Evolutionary conservation across 2,113 vertebrate species (phyloP).

Genomic region (Channa maculata): DNA sequence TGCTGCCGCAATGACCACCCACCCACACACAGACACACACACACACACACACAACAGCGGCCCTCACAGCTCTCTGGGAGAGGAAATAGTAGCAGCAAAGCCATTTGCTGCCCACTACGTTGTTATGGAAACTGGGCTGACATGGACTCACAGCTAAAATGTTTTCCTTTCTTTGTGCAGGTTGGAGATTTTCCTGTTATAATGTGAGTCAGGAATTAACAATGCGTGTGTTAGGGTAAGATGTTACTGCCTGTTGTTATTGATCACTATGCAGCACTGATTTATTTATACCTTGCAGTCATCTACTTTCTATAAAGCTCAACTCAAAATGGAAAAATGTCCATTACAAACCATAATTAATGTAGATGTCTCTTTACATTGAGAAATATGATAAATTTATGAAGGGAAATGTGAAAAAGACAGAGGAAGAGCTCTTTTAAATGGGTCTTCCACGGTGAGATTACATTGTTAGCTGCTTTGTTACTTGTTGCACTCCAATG

Average conservation of each 20-base stretch:
- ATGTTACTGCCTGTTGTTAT: constrained; percentile 17
- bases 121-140: constrained; percentile 81
- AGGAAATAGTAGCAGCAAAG: constrained; percentile 54
- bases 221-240: constrained; percentile 19
- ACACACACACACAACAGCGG: not conserved
- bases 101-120: constrained; percentile 62
- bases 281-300: constrained; percentile 32
- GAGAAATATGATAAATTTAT: not conserved
- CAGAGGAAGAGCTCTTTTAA: not conserved
- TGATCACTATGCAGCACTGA: constrained; percentile 45
- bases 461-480: too few species aligned
- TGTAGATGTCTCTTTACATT: not conserved
- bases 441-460: too few species aligned
- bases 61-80: constrained; percentile 39
- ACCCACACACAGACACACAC: constrained; percentile 13
- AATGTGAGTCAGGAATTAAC: constrained; percentile 31
- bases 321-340: not conserved
- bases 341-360: not conserved
- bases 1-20: constrained; percentile 38
- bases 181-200: constrained; percentile 47
- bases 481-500: too few species aligned
- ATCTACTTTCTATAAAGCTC: not conserved
- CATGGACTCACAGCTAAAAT: constrained; percentile 41
- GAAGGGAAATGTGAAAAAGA: not conserved
- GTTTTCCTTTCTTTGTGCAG: constrained; percentile 46